These are phyloP conservation scores for Proteles cristata DNA, from an alignment of 2,113 vertebrate species.

Conservation along the genomic window DNA sequence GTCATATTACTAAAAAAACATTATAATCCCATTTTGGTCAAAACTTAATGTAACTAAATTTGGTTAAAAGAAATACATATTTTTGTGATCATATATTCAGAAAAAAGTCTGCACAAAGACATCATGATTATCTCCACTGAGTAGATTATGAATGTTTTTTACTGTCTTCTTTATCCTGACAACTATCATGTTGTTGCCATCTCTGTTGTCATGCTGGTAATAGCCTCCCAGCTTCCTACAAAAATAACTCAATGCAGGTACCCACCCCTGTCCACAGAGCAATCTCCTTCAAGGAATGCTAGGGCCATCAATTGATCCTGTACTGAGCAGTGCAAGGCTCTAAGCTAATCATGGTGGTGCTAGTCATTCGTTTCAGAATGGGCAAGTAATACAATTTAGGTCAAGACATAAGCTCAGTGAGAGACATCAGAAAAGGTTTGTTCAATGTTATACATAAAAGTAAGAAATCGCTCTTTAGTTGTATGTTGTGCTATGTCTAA, in stretches of 20 bases:
- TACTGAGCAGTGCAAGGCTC: background rate
- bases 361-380: background rate
- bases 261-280: background rate
- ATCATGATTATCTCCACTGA: background rate
- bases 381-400: background rate
- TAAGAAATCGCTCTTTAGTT: background rate
- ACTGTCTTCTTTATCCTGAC: background rate
- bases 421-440: background rate
- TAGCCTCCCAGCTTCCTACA: background rate
- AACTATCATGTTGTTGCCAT: background rate
- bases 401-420: background rate
- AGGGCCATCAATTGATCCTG: background rate
- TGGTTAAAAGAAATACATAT: background rate
- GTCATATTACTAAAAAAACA: background rate
- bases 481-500: background rate
- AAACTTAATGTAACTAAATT: conserved; percentile 32
- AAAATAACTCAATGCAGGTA: background rate
- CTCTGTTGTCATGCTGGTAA: background rate
- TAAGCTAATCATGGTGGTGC: background rate
- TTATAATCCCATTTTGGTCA: background rate
- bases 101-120: background rate
- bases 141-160: background rate
- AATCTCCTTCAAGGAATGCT: background rate
- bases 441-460: background rate
- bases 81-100: background rate